A percentile compares a stretch with the other conserved stretches of the same genome.
Evolutionary conservation across 92 coral and sea anemone genomes (phyloP).

Genomic region (Umimayanthus kanabou): DNA sequence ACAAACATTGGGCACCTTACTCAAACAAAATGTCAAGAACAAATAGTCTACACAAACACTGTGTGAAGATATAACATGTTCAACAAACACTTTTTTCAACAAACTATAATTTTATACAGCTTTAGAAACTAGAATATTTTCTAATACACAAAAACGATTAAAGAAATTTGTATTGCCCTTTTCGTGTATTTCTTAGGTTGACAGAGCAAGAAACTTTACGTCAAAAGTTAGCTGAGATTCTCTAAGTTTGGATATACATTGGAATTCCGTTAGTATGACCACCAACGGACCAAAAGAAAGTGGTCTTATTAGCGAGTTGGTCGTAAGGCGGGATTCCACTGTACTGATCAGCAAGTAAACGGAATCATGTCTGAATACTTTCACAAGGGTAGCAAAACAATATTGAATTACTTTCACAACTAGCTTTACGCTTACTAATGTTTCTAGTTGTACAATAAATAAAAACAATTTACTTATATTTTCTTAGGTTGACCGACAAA

Average conservation of each 20-base stretch:
- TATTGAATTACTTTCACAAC: background rate
- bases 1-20: background rate
- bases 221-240: background rate
- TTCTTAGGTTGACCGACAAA: background rate
- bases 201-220: background rate
- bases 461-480: too few relatives aligned
- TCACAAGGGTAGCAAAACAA: background rate
- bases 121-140: too few relatives aligned
- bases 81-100: background rate
- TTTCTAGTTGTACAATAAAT: too few relatives aligned
- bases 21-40: background rate
- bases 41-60: background rate
- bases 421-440: background rate
- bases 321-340: too few relatives aligned
- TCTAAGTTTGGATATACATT: background rate
- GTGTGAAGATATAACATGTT: background rate
- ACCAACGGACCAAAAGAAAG: too few relatives aligned
- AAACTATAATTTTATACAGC: background rate
- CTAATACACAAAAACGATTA: too few relatives aligned
- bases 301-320: too few relatives aligned
- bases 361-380: background rate
- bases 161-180: background rate
- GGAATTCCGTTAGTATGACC: too few relatives aligned
- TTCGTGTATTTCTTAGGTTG: background rate
- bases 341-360: background rate